A percentile compares a stretch with the other conserved stretches of the same genome.
Evolutionary conservation across 2,113 vertebrate genomes (phyloP).

Genomic region (Syrrhaptes paradoxus): DNA sequence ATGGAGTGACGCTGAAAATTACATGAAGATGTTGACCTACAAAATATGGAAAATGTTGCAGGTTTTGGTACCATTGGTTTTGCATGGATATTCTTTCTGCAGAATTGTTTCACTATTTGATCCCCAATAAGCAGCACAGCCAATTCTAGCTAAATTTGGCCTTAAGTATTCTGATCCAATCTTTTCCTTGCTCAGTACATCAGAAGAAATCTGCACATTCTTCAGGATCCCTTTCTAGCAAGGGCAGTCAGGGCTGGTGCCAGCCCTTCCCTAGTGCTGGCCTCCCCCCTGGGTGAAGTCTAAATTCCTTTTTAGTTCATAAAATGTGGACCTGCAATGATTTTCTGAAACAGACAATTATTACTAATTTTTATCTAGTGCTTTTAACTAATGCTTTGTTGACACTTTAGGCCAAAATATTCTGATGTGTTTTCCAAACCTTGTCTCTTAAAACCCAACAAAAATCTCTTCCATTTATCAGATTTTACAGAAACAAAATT

Average conservation of each 20-base stretch:
- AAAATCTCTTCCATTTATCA: not conserved
- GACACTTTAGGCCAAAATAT: not conserved
- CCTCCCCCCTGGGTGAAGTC: not conserved
- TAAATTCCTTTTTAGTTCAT: not conserved
- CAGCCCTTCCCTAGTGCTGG: not conserved
- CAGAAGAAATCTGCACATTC: not conserved
- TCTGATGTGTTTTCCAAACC: not conserved
- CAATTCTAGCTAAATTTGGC: not conserved
- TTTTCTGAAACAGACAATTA: not conserved
- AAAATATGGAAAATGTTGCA: not conserved
- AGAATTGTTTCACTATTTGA: not conserved
- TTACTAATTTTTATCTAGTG: not conserved
- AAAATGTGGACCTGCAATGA: not conserved
- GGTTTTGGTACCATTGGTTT: not conserved
- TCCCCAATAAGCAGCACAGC: not conserved
- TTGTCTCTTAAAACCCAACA: not conserved
- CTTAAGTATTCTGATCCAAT: not conserved
- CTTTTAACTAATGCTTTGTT: not conserved
- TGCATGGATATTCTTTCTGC: not conserved
- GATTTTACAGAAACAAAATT: not conserved
- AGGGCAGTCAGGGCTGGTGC: not conserved
- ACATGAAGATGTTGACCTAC: not conserved
- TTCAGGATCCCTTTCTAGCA: not conserved
- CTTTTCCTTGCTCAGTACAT: not conserved
- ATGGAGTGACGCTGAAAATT: not conserved